These are phyloP conservation scores for Enteromius paludinosus DNA, from an alignment of 2,797 vertebrate species.

Conservation along the genomic window DNA sequence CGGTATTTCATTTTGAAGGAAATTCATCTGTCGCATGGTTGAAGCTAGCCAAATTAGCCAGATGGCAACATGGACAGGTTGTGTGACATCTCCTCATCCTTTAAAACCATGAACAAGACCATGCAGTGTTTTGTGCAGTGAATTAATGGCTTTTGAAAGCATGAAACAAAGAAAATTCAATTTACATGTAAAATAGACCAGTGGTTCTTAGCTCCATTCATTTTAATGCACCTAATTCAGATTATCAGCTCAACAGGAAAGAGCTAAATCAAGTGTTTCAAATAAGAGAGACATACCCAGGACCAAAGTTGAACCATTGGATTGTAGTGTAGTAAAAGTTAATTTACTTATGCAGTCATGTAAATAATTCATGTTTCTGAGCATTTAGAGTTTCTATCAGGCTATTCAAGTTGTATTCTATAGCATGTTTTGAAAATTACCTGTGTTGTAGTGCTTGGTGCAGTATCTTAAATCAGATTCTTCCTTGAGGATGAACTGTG, in stretches of 20 bases:
- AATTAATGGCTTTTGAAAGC: not conserved
- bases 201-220: not conserved
- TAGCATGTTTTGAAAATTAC: constrained; percentile 67
- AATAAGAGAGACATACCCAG: not conserved
- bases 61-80: not conserved
- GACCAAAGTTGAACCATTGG: not conserved
- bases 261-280: not conserved
- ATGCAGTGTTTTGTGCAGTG: not conserved
- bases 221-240: not conserved
- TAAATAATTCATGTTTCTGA: not conserved
- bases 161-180: not conserved
- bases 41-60: constrained; percentile 2
- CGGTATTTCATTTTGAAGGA: not conserved
- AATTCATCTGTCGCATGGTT: not conserved
- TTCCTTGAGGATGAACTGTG: constrained; percentile 95
- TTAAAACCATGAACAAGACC: not conserved
- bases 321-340: not conserved
- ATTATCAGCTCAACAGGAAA: not conserved
- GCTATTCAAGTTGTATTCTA: not conserved
- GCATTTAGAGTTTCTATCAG: not conserved
- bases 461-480: constrained; percentile 95
- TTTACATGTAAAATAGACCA: not conserved
- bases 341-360: not conserved
- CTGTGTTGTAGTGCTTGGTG: constrained; percentile 98
- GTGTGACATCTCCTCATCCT: not conserved